Conservation (phyloP, 1,140 invertebrate species). For the Augochlora pura region DNA sequence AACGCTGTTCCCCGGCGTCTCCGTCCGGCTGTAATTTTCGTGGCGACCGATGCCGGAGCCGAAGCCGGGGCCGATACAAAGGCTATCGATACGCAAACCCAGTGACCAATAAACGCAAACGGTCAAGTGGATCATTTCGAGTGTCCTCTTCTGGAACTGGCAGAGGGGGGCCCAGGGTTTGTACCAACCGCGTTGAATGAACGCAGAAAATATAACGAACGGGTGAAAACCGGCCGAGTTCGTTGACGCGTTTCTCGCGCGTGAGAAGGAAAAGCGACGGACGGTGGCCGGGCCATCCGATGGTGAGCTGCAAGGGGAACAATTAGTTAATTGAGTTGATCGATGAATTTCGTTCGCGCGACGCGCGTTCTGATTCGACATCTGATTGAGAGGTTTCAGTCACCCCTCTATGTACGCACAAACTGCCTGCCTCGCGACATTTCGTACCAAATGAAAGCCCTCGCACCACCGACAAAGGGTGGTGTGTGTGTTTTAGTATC, state of each 20-base stretch:
- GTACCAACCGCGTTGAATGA: background rate
- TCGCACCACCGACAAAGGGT: slow-evolving; percentile 18
- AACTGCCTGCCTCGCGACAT: slow-evolving; percentile 63
- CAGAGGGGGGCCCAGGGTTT: too few species aligned
- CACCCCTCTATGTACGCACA: slow-evolving; percentile 64
- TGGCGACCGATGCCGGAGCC: background rate
- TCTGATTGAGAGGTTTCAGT: slow-evolving; percentile 75
- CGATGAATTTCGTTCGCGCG: slow-evolving; percentile 76
- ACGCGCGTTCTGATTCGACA: slow-evolving; percentile 72
- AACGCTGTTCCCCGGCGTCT: background rate
- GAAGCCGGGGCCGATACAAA: slow-evolving; percentile 7
- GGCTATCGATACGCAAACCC: slow-evolving; percentile 30
- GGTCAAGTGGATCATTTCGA: slow-evolving; percentile 39
- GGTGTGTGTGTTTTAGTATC: slow-evolving; percentile 7
- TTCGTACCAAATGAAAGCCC: slow-evolving; percentile 67
- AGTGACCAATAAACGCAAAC: slow-evolving; percentile 40
- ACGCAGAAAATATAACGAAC: slow-evolving; percentile 43
- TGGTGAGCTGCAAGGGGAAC: slow-evolving; percentile 60
- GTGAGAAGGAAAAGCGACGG: slow-evolving; percentile 52
- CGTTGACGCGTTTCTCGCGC: background rate
- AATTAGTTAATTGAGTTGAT: slow-evolving; percentile 78
- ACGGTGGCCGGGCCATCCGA: slow-evolving; percentile 11
- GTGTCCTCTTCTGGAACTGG: slow-evolving; percentile 5
- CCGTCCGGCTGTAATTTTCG: slow-evolving; percentile 7
- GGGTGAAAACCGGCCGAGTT: background rate